phyloP scores from a whole-genome alignment of 2,113 vertebrate species.

The Chamaea fasciata region DNA sequence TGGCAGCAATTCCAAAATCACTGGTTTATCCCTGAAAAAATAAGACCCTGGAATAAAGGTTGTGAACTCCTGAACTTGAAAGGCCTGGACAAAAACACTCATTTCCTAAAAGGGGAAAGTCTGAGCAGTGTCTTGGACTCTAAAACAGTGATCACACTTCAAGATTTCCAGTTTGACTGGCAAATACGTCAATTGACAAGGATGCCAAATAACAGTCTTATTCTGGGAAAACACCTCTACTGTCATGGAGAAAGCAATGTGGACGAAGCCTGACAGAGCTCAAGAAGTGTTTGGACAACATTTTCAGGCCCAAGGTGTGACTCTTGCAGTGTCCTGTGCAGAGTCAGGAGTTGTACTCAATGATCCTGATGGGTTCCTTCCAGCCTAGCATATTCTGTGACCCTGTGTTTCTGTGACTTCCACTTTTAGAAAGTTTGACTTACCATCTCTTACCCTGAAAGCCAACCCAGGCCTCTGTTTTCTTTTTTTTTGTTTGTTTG shows the following conservation, averaged over 20 bases:
- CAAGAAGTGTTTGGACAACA: background rate
- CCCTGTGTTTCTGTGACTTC: background rate
- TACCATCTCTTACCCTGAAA: background rate
- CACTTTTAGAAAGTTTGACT: background rate
- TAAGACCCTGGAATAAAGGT: background rate
- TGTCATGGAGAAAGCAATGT: background rate
- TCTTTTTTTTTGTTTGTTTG: background rate
- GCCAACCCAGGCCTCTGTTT: background rate
- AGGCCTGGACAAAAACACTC: background rate
- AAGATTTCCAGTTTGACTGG: background rate
- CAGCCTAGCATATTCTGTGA: background rate
- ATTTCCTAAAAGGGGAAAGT: background rate
- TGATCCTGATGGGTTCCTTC: background rate
- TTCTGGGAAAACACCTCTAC: background rate
- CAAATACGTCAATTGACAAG: background rate
- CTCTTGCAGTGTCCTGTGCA: background rate
- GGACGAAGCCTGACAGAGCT: background rate
- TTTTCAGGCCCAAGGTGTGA: background rate
- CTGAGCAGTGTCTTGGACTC: background rate
- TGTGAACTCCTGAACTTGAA: background rate
- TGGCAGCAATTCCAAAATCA: background rate
- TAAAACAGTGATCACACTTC: background rate
- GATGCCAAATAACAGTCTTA: background rate
- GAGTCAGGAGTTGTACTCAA: too few relatives aligned
- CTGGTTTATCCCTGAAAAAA: background rate